These are phyloP conservation scores for Urocynchramus pylzowi DNA, from an alignment of 2,113 vertebrate genomes.

Conservation along the genomic window DNA sequence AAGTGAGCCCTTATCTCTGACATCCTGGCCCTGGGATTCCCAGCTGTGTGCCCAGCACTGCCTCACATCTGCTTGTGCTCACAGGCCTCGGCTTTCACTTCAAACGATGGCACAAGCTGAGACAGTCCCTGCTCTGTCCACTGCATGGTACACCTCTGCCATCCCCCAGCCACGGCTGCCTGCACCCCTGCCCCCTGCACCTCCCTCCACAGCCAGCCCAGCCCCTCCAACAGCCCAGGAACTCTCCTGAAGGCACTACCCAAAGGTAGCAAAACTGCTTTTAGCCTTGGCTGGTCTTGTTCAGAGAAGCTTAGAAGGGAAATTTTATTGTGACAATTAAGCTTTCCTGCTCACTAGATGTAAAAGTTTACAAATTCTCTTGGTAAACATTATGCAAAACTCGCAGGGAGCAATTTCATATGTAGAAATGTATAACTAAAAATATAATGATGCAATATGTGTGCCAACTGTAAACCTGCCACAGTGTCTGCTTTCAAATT, in stretches of 20 bases:
- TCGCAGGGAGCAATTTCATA: background rate
- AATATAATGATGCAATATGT: background rate
- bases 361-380: background rate
- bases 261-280: background rate
- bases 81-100: accelerated
- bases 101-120: background rate
- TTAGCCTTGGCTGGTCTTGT: background rate
- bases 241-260: background rate
- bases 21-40: background rate
- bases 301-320: background rate
- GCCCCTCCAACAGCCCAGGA: background rate
- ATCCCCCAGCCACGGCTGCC: background rate
- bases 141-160: background rate
- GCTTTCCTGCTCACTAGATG: background rate
- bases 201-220: background rate
- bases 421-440: background rate
- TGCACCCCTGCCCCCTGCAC: accelerated
- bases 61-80: background rate
- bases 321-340: background rate
- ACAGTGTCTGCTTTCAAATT: conserved; percentile 9
- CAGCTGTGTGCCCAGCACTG: background rate
- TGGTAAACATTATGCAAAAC: background rate
- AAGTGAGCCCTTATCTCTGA: background rate
- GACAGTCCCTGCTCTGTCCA: accelerated
- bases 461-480: background rate